These are phyloP conservation scores for Cloeon dipterum DNA, from an alignment of 2,888 invertebrate species.

Conservation along the genomic window DNA sequence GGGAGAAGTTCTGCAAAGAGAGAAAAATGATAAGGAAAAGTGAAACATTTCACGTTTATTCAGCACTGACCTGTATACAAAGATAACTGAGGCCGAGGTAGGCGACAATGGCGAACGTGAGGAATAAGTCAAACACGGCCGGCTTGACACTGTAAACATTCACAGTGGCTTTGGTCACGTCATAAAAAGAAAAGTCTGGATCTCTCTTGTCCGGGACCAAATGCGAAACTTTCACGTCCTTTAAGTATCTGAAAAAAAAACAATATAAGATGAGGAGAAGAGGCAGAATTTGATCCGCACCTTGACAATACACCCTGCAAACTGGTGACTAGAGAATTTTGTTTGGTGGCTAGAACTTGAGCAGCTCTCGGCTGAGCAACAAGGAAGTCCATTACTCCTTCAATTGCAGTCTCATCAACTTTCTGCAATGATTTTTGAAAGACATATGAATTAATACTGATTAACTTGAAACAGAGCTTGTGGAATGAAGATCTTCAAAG, in stretches of 20 bases:
- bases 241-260: slow-evolving; percentile 32
- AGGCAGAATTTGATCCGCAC: slow-evolving; percentile 9
- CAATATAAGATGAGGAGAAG: not conserved
- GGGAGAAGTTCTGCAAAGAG: no score
- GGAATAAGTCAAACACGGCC: slow-evolving; percentile 88
- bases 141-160: slow-evolving; percentile 86
- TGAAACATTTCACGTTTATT: no score
- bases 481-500: no score
- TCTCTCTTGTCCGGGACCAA: slow-evolving; percentile 64
- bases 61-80: slow-evolving; percentile 33
- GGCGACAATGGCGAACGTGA: slow-evolving; percentile 61
- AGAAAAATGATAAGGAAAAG: no score
- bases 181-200: slow-evolving; percentile 82
- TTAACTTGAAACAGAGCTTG: no score
- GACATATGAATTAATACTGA: no score
- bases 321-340: slow-evolving; percentile 39
- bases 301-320: slow-evolving; percentile 43
- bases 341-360: slow-evolving; percentile 40
- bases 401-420: slow-evolving; percentile 46
- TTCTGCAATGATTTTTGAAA: slow-evolving; percentile 27
- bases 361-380: slow-evolving; percentile 50
- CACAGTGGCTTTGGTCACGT: slow-evolving; percentile 51
- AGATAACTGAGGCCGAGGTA: slow-evolving; percentile 75
- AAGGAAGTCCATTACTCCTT: slow-evolving; percentile 52
- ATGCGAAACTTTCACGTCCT: slow-evolving; percentile 44